A percentile compares a stretch with the other conserved stretches of the same genome.
Conservation (phyloP, 2,888 invertebrate species). For the Xestia sexstrigata region DNA sequence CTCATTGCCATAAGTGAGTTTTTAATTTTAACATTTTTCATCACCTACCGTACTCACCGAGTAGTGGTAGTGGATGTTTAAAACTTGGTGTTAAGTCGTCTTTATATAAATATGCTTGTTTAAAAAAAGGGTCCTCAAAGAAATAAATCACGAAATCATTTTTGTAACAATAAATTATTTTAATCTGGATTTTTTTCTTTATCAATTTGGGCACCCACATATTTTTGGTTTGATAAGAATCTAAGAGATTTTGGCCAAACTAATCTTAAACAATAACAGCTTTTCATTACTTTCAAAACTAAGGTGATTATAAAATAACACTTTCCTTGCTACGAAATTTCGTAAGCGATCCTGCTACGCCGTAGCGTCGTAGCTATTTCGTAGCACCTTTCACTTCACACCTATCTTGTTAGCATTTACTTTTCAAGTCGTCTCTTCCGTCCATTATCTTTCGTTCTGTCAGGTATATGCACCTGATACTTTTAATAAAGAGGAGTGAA, state of each 20-base stretch:
- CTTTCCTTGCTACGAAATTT: constrained; percentile 19
- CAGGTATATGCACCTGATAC: constrained; percentile 41
- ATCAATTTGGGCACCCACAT: background rate
- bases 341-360: constrained; percentile 30
- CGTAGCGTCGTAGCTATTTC: constrained; percentile 24
- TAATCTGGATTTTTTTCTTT: background rate
- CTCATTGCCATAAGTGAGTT: background rate
- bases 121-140: background rate
- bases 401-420: background rate
- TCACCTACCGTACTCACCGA: background rate
- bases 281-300: background rate
- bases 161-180: background rate
- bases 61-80: background rate
- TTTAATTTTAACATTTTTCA: background rate
- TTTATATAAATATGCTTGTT: background rate
- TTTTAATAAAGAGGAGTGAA: constrained; percentile 23
- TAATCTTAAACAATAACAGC: background rate
- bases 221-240: background rate
- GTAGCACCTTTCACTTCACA: constrained; percentile 7
- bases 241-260: background rate
- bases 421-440: constrained; percentile 5
- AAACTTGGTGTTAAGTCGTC: background rate
- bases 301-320: constrained; percentile 12
- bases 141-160: background rate
- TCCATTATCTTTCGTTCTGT: constrained; percentile 14